Evolutionary conservation across 2,888 invertebrate genomes (phyloP).

Genomic region (Pristionchus exspectatus): DNA sequence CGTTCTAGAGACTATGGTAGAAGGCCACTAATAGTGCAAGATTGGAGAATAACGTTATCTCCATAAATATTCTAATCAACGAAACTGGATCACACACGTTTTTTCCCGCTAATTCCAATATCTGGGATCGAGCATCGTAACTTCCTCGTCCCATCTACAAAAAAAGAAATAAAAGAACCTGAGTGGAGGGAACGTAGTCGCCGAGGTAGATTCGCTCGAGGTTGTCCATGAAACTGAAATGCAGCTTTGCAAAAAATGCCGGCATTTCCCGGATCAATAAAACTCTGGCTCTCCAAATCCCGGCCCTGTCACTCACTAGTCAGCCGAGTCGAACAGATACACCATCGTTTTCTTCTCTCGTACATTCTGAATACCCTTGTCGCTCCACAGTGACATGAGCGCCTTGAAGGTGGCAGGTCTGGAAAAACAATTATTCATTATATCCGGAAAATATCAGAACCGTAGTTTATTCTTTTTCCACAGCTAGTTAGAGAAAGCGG

Average conservation of each 20-base stretch:
- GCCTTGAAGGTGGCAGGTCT: constrained; percentile 61
- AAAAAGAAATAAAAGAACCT: not conserved
- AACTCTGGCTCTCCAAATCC: not conserved
- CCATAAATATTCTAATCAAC: too few species aligned
- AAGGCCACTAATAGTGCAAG: not conserved
- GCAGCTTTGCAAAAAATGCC: not conserved
- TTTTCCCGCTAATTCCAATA: not conserved
- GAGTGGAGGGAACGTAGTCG: constrained; percentile 60
- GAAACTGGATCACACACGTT: not conserved
- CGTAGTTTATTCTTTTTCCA: not conserved
- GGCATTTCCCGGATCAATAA: not conserved
- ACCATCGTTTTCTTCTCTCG: constrained; percentile 97
- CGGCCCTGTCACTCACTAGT: constrained; percentile 86
- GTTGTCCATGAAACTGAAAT: constrained; percentile 67
- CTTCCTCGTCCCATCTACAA: not conserved
- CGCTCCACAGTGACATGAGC: constrained; percentile 85
- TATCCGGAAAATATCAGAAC: not conserved
- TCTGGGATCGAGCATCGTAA: not conserved
- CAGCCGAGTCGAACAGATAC: constrained; percentile 98
- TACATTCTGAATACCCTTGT: constrained; percentile 86
- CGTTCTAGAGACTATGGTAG: too few species aligned
- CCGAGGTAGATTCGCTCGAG: constrained; percentile 65
- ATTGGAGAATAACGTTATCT: not conserved
- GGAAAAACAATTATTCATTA: not conserved
- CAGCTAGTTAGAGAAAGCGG: too few species aligned